A percentile compares a stretch with the other conserved stretches of the same genome.
Evolutionary conservation across 1,140 invertebrate genomes (phyloP).

Genomic region (Artemia franciscana): DNA sequence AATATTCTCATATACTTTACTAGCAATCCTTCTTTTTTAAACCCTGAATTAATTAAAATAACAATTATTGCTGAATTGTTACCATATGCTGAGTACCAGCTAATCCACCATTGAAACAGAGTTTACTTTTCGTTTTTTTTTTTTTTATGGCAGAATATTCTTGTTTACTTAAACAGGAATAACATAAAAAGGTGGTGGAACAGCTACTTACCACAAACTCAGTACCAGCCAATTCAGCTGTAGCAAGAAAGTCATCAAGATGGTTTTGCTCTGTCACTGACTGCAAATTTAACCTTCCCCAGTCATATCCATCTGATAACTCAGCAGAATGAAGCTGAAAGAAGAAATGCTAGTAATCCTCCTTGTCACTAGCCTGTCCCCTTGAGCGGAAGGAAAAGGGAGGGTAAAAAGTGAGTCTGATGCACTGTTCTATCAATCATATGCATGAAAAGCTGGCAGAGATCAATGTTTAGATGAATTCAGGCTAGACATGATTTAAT

Average conservation of each 20-base stretch:
- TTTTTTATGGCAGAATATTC: background rate
- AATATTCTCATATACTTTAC: too few relatives aligned
- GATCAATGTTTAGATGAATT: too few relatives aligned
- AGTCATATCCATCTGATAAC: conserved; percentile 67
- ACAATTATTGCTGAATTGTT: too few relatives aligned
- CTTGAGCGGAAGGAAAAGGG: too few relatives aligned
- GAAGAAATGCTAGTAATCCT: conserved; percentile 10
- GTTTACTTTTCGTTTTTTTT: background rate
- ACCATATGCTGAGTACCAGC: background rate
- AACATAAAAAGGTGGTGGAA: background rate
- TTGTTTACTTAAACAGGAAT: background rate
- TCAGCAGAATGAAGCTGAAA: conserved; percentile 63
- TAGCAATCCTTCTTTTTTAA: too few relatives aligned
- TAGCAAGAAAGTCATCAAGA: conserved; percentile 83
- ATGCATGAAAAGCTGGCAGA: too few relatives aligned
- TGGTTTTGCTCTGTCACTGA: conserved; percentile 89
- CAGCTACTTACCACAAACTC: conserved; percentile 46
- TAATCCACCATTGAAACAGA: background rate
- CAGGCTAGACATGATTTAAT: too few relatives aligned
- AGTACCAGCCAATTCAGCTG: conserved; percentile 71
- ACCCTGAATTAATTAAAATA: too few relatives aligned
- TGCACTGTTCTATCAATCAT: too few relatives aligned
- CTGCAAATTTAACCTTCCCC: conserved; percentile 63
- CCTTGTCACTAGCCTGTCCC: too few relatives aligned
- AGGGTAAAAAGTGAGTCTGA: too few relatives aligned